Evolutionary conservation across 1,140 invertebrate genomes (phyloP), one percentile per base, ranked within the genome.

Genomic region (Araneus ventricosus): DNA sequence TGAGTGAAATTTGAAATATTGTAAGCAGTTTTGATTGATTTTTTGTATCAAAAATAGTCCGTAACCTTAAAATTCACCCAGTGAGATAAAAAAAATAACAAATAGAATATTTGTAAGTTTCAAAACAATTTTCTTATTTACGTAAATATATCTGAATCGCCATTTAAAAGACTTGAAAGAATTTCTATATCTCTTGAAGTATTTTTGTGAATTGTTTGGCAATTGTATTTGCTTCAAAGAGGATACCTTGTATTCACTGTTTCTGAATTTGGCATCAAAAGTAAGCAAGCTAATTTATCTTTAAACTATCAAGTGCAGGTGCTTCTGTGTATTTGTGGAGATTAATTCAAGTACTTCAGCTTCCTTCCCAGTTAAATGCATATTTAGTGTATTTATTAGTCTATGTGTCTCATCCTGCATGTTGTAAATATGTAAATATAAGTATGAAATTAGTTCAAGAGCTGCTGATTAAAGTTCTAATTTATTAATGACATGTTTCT

Each of bases 391-490:
- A 75, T 75, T 27, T 75, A 75, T 37, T 75, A 37, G 27, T 34
- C 30, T 17, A 34, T 34, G 17, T 37, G 20, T 75, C 70, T 22
- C 10, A 75, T 34, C 34, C 70, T 75, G 34, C 14, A 37, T 75
- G 70, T 75, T 75, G 70, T 75, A 75, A 75, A 75, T 75, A 75
- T 75, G 70, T 75, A 75, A 34, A 75, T 75, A 75, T 37, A 30
- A 75, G 34, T 75, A 34, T 75, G 70, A 75, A 75, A 75, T 75
- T 34, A 34, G 30, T 37, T 75, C 70, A 34, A 75, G 34, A 75
- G 70, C 70, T 75, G 70, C 70, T 75, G 70, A 75, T 75, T 75
- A 75, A 75, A 75, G 30, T 75, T 75, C 8, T 75, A 75, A 34
- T 75, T 75, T 75, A 75, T 75, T 75, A 75, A 20, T 27, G 20